Conservation (phyloP, 2,888 invertebrate species). For the Lordiphosa andalusiaca region DNA sequence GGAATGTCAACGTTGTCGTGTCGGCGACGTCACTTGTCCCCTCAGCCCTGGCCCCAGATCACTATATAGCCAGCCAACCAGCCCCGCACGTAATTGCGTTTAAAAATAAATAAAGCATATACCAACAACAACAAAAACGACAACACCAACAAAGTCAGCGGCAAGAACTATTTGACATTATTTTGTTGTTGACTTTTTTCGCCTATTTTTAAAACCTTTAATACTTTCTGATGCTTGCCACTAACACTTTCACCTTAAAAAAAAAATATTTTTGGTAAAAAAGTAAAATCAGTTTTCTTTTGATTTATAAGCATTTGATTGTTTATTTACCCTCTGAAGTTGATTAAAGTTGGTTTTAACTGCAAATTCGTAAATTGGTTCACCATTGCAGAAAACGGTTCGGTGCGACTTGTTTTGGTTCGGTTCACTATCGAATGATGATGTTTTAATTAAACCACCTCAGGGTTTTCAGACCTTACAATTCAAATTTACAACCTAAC, state of each 20-base stretch:
- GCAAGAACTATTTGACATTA: slow-evolving; percentile 40
- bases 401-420: no score
- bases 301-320: no score
- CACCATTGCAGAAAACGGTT: no score
- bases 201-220: slow-evolving; percentile 43
- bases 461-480: no score
- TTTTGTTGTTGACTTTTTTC: slow-evolving; percentile 32
- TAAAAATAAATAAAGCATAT: slow-evolving; percentile 63
- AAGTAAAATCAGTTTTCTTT: no score
- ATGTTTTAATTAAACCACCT: no score
- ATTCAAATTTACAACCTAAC: no score
- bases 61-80: background rate
- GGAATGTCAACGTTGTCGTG: slow-evolving; percentile 54
- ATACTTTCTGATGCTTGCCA: slow-evolving; percentile 14
- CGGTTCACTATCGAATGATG: no score
- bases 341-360: no score
- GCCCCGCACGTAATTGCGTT: slow-evolving; percentile 62
- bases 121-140: slow-evolving; percentile 4
- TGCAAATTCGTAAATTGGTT: no score
- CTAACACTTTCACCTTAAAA: background rate
- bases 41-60: slow-evolving; percentile 3
- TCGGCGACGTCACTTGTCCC: slow-evolving; percentile 22
- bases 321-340: no score
- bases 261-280: no score
- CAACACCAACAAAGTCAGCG: slow-evolving; percentile 16